phyloP scores from a whole-genome alignment of 2,797 vertebrate genomes.

The Acanthurus lineatus region DNA sequence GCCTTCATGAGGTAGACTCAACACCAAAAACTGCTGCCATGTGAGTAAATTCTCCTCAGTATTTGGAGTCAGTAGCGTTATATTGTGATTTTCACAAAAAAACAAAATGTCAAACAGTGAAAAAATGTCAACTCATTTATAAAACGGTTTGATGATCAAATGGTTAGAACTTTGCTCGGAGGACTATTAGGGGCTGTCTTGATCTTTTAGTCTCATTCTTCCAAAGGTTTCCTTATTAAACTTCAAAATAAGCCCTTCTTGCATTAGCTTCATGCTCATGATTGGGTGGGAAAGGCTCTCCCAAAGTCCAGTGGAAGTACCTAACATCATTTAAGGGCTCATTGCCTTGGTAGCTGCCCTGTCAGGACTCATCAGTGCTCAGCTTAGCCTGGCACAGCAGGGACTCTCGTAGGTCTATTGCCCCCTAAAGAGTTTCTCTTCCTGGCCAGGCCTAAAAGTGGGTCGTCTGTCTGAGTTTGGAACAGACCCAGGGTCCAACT shows the following conservation, averaged over 20 bases:
- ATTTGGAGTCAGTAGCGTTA: neutral
- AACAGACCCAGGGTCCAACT: constrained; percentile 44
- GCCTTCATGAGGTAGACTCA: constrained; percentile 76
- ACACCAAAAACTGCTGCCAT: constrained; percentile 86
- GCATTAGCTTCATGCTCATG: constrained; percentile 1
- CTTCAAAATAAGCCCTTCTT: constrained; percentile 21
- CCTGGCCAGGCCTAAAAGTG: constrained; percentile 70
- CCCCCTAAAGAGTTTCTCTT: constrained; percentile 62
- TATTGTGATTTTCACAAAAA: neutral
- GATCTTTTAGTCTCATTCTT: neutral
- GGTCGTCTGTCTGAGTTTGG: constrained; percentile 79
- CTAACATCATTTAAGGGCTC: constrained; percentile 53
- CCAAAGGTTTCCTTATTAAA: neutral
- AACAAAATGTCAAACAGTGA: neutral
- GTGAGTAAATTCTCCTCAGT: constrained; percentile 84
- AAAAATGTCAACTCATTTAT: neutral
- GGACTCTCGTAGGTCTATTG: constrained; percentile 61
- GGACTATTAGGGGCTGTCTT: neutral
- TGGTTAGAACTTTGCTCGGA: neutral
- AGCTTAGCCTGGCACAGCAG: constrained; percentile 69
- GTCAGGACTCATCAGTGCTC: constrained; percentile 83
- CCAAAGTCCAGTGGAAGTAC: constrained; percentile 42
- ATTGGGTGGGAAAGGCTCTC: neutral
- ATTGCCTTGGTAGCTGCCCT: constrained; percentile 54
- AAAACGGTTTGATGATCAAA: neutral